These are phyloP conservation scores for Cettia cetti DNA, from an alignment of 2,113 vertebrate genomes.

Conservation along the genomic window DNA sequence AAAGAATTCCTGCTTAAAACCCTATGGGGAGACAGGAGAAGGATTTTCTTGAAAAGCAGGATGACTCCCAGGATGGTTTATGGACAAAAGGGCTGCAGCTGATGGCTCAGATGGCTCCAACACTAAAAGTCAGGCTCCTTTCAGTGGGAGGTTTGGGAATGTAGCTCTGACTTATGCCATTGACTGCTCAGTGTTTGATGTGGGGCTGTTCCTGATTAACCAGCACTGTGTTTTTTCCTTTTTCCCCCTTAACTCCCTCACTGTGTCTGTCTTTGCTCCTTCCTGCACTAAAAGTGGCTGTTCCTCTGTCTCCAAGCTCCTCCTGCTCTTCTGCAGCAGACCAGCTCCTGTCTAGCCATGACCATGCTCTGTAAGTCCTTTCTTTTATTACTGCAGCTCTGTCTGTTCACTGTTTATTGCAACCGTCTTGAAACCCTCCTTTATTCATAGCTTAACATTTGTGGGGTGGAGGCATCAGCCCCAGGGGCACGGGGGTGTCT, in stretches of 20 bases:
- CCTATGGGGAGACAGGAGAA: rapidly evolving
- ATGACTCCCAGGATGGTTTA: neutral
- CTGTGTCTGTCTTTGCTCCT: slow-evolving; percentile 61
- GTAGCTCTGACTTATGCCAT: neutral
- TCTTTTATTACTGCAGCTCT: slow-evolving; percentile 57
- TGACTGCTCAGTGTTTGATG: neutral
- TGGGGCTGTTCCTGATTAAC: slow-evolving; percentile 14
- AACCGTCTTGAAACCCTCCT: neutral
- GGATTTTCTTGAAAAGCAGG: neutral
- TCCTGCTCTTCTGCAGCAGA: slow-evolving; percentile 95
- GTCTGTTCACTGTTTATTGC: neutral
- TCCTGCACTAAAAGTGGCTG: slow-evolving; percentile 81
- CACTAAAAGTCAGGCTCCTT: neutral
- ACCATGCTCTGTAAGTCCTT: slow-evolving; percentile 73
- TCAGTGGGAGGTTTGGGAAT: neutral
- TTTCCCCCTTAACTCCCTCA: slow-evolving; percentile 32
- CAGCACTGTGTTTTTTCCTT: slow-evolving; percentile 44
- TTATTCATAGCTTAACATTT: neutral
- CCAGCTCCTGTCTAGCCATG: slow-evolving; percentile 90
- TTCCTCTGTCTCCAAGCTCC: slow-evolving; percentile 91
- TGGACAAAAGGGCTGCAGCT: neutral
- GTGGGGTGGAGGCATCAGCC: neutral
- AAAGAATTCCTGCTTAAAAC: neutral
- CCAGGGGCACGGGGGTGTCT: neutral
- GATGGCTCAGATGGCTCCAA: neutral